Percentiles rank a stretch among this genome's conserved stretches.
Conservation (phyloP, 2,797 vertebrate genomes). For the Petrocephalus schoutedeni region DNA sequence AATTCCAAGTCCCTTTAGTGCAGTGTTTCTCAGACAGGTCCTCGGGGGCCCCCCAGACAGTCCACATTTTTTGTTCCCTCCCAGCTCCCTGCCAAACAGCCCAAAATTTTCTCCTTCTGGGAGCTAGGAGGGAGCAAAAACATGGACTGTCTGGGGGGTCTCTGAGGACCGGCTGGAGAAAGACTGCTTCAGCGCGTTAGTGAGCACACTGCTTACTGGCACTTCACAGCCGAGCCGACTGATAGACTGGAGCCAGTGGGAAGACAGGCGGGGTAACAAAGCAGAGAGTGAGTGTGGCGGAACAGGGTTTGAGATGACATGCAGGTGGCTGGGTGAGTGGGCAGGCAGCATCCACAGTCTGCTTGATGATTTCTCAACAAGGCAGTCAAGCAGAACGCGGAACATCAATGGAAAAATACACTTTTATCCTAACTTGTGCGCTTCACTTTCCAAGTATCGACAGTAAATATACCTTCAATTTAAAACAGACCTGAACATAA, state of each 20-base stretch:
- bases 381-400: background rate
- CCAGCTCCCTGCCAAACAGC: background rate
- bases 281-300: background rate
- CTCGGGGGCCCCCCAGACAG: background rate
- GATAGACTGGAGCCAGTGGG: background rate
- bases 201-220: background rate
- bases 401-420: background rate
- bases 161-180: background rate
- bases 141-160: background rate
- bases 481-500: background rate
- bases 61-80: background rate
- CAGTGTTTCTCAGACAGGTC: background rate
- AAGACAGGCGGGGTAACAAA: background rate
- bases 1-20: background rate
- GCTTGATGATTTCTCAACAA: background rate
- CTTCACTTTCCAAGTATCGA: background rate
- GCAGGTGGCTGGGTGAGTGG: background rate
- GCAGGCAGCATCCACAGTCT: background rate
- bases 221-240: background rate
- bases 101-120: background rate
- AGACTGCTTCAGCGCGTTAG: background rate
- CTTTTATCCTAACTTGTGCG: background rate
- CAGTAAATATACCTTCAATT: background rate
- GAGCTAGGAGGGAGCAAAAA: background rate
- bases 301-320: background rate